Evolutionary conservation across 2,888 invertebrate species (phyloP).

Genomic region (Spilosoma lubricipeda): DNA sequence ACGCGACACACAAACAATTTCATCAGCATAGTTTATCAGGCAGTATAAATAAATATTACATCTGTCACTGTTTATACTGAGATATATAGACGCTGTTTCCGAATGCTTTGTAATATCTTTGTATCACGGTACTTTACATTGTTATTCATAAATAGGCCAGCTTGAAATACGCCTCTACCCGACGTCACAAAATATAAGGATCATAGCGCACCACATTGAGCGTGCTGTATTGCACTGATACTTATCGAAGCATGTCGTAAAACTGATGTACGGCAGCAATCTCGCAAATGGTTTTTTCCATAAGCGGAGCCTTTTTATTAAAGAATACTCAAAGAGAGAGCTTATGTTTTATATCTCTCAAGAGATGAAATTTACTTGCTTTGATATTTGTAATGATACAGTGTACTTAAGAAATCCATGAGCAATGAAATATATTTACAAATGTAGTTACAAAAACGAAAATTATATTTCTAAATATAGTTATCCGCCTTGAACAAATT

Average conservation of each 20-base stretch:
- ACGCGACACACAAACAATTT: neutral
- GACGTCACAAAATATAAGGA: neutral
- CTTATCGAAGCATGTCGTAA: constrained; percentile 14
- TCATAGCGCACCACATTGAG: constrained; percentile 14
- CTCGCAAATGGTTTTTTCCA: constrained; percentile 13
- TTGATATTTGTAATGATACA: neutral
- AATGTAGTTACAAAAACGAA: neutral
- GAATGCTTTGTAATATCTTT: neutral
- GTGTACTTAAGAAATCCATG: neutral
- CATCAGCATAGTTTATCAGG: neutral
- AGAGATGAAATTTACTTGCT: neutral
- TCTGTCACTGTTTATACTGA: constrained; percentile 2
- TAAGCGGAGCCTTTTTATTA: neutral
- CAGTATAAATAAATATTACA: neutral
- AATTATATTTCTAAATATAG: neutral
- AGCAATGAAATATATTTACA: neutral
- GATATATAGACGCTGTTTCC: neutral
- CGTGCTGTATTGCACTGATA: neutral
- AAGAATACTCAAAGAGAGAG: neutral
- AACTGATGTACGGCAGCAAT: constrained; percentile 12
- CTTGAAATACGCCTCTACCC: neutral
- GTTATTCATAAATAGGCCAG: neutral
- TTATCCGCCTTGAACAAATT: neutral
- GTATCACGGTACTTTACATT: neutral
- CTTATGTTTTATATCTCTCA: neutral